Base-by-base conservation (phyloP, 2,113 vertebrate species). In the Tyto alba region DNA sequence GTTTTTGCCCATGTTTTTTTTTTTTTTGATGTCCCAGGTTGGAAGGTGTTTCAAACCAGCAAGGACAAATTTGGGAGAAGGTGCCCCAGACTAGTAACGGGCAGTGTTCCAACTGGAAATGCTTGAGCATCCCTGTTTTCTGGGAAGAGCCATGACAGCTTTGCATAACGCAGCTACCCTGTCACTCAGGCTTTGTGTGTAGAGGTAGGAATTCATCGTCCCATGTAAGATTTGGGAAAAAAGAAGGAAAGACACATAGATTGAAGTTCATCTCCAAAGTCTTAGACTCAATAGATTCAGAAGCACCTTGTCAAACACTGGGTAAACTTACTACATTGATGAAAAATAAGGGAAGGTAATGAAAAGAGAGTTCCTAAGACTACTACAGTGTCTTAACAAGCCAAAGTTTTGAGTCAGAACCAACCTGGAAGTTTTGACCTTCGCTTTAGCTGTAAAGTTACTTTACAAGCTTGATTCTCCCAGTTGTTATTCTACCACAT, bases 101-200 rank as follows among this genome's bases (percentile, higher is more conserved):
- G 41, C 23, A 6, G n/a, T 6, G 4, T 47, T 90, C 78, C 45
- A 57, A 23, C 16, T 55, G 59, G 68, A 48, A 81, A 72, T 0
- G 2, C 36, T 16, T 36, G 10, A 2, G 0, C 32, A 26, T 36
- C 55, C n/a, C 1, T 26, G 23, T 77, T 74, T 86, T 30, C 21
- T 62, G 48, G 62, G 30, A 59, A 27, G 34, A 56, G 47, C n/a
- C 9, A 5, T 1, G 3, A 9, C 34, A 29, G 26, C 47, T 83
- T 7, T 67, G 69, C 7, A 0, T 40, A 36, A 47, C 40, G 36
- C 22, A 18, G 36, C 32, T 63, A 4, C 36, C 8, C 0, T 6
- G 13, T 17, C 13, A 7, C 8, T 25, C 71, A 14, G 57, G 68
- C 36, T 86, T 50, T 48, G 38, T 3, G 0, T 15, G 36, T 1